phyloP scores from a whole-genome alignment of 2,797 vertebrate species.

The Gorsachius magnificus region DNA sequence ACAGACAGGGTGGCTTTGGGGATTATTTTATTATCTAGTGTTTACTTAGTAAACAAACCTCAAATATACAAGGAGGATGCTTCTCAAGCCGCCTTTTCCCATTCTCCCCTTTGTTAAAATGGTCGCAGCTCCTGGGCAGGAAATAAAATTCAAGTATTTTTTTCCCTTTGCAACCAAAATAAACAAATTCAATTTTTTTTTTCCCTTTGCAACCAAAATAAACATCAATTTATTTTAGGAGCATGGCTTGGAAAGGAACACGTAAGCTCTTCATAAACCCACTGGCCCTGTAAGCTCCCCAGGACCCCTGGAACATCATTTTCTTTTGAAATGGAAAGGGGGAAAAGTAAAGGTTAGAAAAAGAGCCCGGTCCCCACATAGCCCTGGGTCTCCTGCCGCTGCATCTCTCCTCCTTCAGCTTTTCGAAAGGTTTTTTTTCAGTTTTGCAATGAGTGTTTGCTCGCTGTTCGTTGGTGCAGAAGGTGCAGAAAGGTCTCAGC shows the following conservation, averaged over 20 bases:
- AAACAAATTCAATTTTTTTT: not conserved
- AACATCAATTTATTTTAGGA: not conserved
- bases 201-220: not conserved
- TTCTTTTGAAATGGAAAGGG: not conserved
- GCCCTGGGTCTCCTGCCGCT: not conserved
- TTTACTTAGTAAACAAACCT: not conserved
- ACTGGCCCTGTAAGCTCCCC: not conserved
- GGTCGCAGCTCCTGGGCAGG: not conserved
- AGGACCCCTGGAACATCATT: not conserved
- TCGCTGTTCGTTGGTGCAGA: not conserved
- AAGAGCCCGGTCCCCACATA: rapidly evolving
- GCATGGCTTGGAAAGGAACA: not conserved
- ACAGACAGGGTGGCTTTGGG: not conserved
- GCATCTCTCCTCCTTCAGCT: not conserved
- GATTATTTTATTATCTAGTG: not conserved
- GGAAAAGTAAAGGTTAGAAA: not conserved
- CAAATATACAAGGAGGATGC: not conserved
- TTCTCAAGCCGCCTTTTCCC: not conserved
- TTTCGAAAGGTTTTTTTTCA: not conserved
- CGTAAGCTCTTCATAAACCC: not conserved
- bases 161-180: not conserved
- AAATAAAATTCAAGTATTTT: not conserved
- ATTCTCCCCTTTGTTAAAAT: not conserved
- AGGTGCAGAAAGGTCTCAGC: not conserved
- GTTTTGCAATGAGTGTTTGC: not conserved